Conservation (phyloP, 1,140 invertebrate species). For the Calephelis virginiensis region DNA sequence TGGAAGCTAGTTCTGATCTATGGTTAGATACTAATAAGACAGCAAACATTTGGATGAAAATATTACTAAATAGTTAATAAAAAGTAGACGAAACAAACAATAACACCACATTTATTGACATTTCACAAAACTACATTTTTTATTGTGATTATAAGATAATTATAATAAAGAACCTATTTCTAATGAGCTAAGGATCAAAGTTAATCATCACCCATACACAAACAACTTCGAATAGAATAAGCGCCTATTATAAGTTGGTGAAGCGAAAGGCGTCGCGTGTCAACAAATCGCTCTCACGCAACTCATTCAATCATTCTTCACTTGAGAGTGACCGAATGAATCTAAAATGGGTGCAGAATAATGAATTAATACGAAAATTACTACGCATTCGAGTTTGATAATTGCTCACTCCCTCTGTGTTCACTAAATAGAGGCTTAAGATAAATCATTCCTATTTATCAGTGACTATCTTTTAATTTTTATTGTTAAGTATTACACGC, state of each 20-base stretch:
- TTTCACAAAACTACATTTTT: too few species aligned
- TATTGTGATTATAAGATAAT: not conserved
- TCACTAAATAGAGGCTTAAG: slow-evolving; percentile 19
- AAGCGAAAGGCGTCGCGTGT: slow-evolving; percentile 46
- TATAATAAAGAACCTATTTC: not conserved
- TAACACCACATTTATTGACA: too few species aligned
- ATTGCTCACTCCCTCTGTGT: slow-evolving; percentile 33
- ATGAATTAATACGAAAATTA: slow-evolving; percentile 46
- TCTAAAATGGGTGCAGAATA: slow-evolving; percentile 37
- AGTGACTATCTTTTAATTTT: too few species aligned
- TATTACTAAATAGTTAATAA: too few species aligned
- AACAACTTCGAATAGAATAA: slow-evolving; percentile 3
- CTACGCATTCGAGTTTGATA: slow-evolving; percentile 30
- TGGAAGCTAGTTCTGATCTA: too few species aligned
- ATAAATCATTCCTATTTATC: too few species aligned
- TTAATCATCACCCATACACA: slow-evolving; percentile 5
- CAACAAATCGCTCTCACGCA: slow-evolving; percentile 50
- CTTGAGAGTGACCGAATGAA: slow-evolving; percentile 35
- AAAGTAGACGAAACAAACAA: too few species aligned
- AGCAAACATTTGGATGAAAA: too few species aligned
- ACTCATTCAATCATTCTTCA: slow-evolving; percentile 36
- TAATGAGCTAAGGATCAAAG: slow-evolving; percentile 12
- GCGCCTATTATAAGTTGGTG: slow-evolving; percentile 31
- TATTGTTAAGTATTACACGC: too few species aligned
- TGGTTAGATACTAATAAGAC: too few species aligned